Evolutionary conservation across 2,888 invertebrate species (phyloP), one percentile per base, ranked within the genome.

Genomic region (Ferdinandea cuprea): DNA sequence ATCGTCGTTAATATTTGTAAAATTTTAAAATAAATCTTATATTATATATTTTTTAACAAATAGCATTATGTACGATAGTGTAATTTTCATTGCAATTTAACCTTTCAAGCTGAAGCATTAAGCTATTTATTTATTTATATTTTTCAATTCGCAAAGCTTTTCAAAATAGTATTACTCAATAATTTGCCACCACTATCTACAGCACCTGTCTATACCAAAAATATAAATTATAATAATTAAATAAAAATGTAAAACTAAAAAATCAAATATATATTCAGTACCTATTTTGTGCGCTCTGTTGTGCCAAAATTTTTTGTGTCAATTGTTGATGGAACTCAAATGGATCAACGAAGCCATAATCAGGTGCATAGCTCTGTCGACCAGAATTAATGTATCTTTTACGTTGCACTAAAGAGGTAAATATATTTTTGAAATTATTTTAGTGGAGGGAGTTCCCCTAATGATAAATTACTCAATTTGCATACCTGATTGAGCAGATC

Each of bases 251-350:
- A 58, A 63, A 37, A 56, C 19, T 40, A 44, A 48, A 54, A 13
- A 42, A 63, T n/a, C 46, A 78, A 25, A 72, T 48, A 32, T 15
- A 46, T 17, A 15, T 56, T 32, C 11, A 58, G 35, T 73, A 89
- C 89, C 87, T 81, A 68, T 86, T 88, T 85, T 89, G 89, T 25
- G 88, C 87, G 30, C 88, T 87, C 40, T 89, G 88, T 81, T 90
- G 89, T 15, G 89, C 86, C 68, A 89, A 81, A 32, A 89, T 89
- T 50, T 89, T 89, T 9, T 87, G 87, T 11, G 89, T 89, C 85
- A 89, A 73, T 74, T 89, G 88, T 85, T 90, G 89, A 69, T 90
- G 89, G 83, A 89, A 90, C 11, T 85, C 78, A 35, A 86, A 89
- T 28, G 89, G 89, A 87, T 89, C 89, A 42, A 88, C 86, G 69